phyloP scores from a whole-genome alignment of 2,113 vertebrate genomes.

The Syrmaticus mikado region DNA sequence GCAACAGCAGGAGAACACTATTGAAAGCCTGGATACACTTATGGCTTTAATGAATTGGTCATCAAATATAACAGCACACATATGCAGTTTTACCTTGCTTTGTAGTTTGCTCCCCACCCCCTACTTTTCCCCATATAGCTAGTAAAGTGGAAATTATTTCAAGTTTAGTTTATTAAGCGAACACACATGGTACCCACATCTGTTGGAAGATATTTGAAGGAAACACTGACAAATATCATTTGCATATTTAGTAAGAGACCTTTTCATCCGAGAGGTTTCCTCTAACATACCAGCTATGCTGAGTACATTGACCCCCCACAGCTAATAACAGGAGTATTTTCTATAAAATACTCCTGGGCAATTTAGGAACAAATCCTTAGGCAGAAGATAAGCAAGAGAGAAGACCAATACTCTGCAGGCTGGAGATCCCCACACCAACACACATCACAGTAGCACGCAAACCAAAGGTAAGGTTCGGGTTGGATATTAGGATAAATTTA shows the following conservation, averaged over 20 bases:
- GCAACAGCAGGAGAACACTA: conserved; percentile 72
- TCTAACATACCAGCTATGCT: neutral
- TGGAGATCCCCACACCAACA: neutral
- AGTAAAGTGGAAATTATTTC: conserved; percentile 60
- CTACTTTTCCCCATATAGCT: conserved; percentile 41
- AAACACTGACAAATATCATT: conserved; percentile 36
- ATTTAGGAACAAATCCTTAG: neutral
- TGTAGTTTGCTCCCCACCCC: neutral
- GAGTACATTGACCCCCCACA: neutral
- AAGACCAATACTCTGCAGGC: neutral
- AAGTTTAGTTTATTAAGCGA: conserved; percentile 56
- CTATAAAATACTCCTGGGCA: neutral
- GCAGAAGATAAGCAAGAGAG: neutral
- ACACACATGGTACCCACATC: conserved; percentile 54
- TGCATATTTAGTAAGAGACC: conserved; percentile 33
- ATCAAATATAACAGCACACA: conserved; percentile 65
- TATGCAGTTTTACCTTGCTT: conserved; percentile 71
- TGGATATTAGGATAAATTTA: no score
- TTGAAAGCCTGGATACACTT: conserved; percentile 68
- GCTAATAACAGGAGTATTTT: neutral
- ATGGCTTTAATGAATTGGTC: conserved; percentile 60
- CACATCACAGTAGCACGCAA: neutral
- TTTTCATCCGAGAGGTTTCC: conserved; percentile 42
- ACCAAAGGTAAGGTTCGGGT: no score
- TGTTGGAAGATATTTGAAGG: conserved; percentile 49